A percentile compares a stretch with the other conserved stretches of the same genome.
phyloP scores from a whole-genome alignment of 2,113 vertebrate species.

The Neolamprologus toae region DNA sequence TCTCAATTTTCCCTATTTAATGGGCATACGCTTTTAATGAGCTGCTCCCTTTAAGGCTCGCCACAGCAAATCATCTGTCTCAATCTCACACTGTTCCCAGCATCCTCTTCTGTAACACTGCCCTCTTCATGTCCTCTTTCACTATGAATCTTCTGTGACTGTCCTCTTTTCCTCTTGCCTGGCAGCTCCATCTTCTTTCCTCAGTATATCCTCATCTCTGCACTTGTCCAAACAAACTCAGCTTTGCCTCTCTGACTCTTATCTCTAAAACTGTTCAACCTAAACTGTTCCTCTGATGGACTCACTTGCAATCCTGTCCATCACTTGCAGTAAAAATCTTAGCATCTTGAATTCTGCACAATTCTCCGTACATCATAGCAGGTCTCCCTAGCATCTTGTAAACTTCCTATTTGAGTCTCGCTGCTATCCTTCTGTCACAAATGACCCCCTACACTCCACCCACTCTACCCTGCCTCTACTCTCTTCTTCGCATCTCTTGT shows the following conservation, averaged over 20 bases:
- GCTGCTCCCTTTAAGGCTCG: neutral
- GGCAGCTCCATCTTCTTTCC: neutral
- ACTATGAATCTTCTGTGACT: neutral
- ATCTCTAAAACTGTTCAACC: neutral
- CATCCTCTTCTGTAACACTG: neutral
- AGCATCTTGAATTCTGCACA: neutral
- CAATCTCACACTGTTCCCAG: neutral
- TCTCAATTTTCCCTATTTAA: neutral
- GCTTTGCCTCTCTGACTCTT: neutral
- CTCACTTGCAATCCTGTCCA: neutral
- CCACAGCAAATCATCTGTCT: neutral
- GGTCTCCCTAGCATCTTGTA: neutral
- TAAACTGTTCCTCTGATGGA: neutral
- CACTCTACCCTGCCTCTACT: neutral
- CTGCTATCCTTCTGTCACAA: neutral
- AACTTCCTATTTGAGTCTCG: neutral
- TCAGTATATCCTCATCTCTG: neutral
- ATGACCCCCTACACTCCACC: neutral
- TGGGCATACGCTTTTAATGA: neutral
- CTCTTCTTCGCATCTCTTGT: neutral
- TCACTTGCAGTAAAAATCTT: neutral
- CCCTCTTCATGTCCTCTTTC: neutral
- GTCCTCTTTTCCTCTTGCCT: neutral
- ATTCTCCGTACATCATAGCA: neutral
- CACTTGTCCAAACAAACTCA: neutral